Evolutionary conservation across 2,888 invertebrate genomes (phyloP).

Genomic region (Eremobia ochroleuca): DNA sequence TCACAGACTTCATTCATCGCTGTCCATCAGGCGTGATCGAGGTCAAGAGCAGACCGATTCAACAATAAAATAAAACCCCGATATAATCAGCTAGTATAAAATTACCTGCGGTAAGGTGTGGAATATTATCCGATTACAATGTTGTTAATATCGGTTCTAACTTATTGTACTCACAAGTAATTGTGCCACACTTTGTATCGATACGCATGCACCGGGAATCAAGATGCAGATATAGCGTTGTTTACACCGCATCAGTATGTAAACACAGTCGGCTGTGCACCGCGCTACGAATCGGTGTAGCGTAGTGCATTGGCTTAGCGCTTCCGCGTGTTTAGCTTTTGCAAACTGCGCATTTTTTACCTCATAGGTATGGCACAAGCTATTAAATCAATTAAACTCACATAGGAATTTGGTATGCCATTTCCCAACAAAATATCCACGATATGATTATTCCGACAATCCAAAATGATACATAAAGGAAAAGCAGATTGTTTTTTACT

Average conservation of each 20-base stretch:
- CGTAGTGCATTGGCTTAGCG: neutral
- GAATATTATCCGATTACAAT: no score
- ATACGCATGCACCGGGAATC: neutral
- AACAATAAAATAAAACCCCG: no score
- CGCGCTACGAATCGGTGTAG: neutral
- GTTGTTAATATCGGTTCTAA: no score
- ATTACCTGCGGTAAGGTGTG: no score
- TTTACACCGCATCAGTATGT: constrained; percentile 36
- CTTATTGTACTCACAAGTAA: neutral
- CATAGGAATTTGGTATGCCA: neutral
- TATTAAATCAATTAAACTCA: neutral
- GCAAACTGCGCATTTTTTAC: neutral
- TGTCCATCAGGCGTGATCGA: no score
- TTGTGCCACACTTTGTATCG: neutral
- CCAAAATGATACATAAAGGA: neutral
- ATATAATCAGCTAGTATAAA: no score
- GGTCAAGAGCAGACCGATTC: no score
- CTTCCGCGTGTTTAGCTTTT: constrained; percentile 20
- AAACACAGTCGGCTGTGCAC: constrained; percentile 15
- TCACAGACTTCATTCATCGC: no score
- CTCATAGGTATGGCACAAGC: neutral
- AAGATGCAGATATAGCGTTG: constrained; percentile 14
- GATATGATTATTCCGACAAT: neutral
- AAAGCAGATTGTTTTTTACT: neutral
- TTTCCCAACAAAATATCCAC: neutral